Evolutionary conservation across 2,888 invertebrate genomes (phyloP), one percentile per base, ranked within the genome.

Genomic region (Micropterix aruncella): DNA sequence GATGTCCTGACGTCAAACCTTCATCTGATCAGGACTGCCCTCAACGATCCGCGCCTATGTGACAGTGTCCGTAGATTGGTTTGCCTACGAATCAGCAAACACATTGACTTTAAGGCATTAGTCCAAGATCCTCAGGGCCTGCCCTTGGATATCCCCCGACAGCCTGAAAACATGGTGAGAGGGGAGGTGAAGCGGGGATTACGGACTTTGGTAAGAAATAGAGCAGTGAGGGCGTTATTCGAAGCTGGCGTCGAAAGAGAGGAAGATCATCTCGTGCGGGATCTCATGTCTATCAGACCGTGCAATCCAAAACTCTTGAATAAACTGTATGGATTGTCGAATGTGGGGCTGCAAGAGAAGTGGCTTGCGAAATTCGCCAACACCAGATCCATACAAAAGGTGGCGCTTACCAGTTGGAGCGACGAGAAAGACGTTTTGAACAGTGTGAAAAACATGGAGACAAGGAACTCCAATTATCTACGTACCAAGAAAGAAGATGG

Each of bases 111-210:
- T 12, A 16, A 38, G 1, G 12, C 41, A 1, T 18, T 45, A 3
- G 17, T 43, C 2, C 41, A 43, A n/a, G 45, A 45, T 17, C 42
- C 45, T 18, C 45, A 45, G 19, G 38, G 40, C 12, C 36, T 45
- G 3, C 45, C 45, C 15, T 19, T 43, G 18, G 2, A 17, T 7
- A 16, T 43, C 7, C 42, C 45, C n/a, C 9, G n/a, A 2, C 42
- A 45, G 17, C 42, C 45, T 15, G 45, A 45, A 9, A 45, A 42
- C 14, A n/a, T 38, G 5, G 16, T 38, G 16, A 3, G n/a, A n/a
- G n/a, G n/a, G n/a, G n/a, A n/a, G n/a, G n/a, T n/a, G n/a, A n/a
- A n/a, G n/a, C n/a, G n/a, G n/a, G n/a, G n/a, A n/a, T n/a, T n/a
- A n/a, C n/a, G n/a, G n/a, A n/a, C n/a, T n/a, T n/a, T n/a, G n/a